Evolutionary conservation across 1,140 invertebrate genomes (phyloP).

Genomic region (Riptortus pedestris): DNA sequence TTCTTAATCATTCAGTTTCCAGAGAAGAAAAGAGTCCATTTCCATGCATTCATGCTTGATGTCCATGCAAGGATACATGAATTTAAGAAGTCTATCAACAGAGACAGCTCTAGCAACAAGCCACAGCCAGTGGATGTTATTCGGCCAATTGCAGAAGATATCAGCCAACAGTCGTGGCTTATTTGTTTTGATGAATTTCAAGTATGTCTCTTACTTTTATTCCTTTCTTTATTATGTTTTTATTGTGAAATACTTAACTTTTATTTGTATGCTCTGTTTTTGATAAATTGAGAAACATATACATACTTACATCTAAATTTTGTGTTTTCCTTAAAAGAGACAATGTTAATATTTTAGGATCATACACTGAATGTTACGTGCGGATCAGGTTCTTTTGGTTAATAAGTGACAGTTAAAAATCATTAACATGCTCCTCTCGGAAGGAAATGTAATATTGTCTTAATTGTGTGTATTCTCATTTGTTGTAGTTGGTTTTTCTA

Average conservation of each 20-base stretch:
- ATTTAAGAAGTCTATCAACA: conserved; percentile 60
- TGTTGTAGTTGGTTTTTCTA: too few relatives aligned
- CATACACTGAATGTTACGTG: too few relatives aligned
- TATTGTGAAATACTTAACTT: conserved; percentile 18
- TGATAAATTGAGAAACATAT: neutral
- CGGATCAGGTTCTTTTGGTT: too few relatives aligned
- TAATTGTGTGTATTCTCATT: too few relatives aligned
- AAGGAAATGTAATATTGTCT: too few relatives aligned
- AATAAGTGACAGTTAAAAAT: too few relatives aligned
- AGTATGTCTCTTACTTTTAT: too few relatives aligned
- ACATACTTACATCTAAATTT: too few relatives aligned
- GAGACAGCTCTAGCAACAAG: conserved; percentile 51
- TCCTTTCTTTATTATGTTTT: conserved; percentile 6
- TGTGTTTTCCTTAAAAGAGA: too few relatives aligned
- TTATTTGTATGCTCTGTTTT: conserved; percentile 20
- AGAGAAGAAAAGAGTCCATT: conserved; percentile 79
- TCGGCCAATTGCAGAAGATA: conserved; percentile 77
- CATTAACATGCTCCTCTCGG: too few relatives aligned
- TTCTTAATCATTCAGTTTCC: conserved; percentile 39
- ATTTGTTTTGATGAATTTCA: conserved; percentile 99
- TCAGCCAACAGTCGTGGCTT: conserved; percentile 75
- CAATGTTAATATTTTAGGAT: too few relatives aligned
- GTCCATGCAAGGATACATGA: conserved; percentile 81
- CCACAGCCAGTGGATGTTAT: conserved; percentile 85
- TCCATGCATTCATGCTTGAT: conserved; percentile 95